Evolutionary conservation across 2,113 vertebrate genomes (phyloP).

Genomic region (Octodon degus): DNA sequence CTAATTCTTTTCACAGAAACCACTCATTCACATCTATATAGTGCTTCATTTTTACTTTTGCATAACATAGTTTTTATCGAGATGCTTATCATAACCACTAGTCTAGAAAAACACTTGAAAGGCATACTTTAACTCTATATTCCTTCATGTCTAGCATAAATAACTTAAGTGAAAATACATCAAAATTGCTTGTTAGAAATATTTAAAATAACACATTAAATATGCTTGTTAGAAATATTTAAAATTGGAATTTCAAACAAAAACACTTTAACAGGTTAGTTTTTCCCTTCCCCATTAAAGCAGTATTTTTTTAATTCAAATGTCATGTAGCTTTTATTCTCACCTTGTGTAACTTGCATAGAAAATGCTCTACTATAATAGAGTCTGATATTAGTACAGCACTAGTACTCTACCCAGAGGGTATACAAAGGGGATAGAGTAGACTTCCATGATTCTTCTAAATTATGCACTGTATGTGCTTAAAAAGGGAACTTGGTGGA

Average conservation of each 20-base stretch:
- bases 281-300: not conserved
- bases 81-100: not conserved
- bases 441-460: not conserved
- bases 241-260: constrained; percentile 52
- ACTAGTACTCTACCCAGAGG: not conserved
- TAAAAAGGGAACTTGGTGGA: constrained; percentile 2
- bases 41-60: not conserved
- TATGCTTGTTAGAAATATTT: not conserved
- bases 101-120: constrained; percentile 7
- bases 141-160: not conserved
- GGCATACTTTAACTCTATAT: constrained; percentile 1
- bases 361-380: not conserved
- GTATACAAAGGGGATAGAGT: not conserved
- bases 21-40: not conserved
- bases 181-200: not conserved
- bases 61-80: not conserved
- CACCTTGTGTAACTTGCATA: constrained; percentile 28
- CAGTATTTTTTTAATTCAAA: not conserved
- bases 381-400: constrained; percentile 12
- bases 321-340: constrained; percentile 9
- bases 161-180: constrained; percentile 13
- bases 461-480: not conserved
- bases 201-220: constrained; percentile 50
- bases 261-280: not conserved
- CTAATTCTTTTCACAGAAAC: not conserved